These are phyloP conservation scores for Tor tambroides DNA, from an alignment of 2,113 vertebrate genomes.

Conservation along the genomic window DNA sequence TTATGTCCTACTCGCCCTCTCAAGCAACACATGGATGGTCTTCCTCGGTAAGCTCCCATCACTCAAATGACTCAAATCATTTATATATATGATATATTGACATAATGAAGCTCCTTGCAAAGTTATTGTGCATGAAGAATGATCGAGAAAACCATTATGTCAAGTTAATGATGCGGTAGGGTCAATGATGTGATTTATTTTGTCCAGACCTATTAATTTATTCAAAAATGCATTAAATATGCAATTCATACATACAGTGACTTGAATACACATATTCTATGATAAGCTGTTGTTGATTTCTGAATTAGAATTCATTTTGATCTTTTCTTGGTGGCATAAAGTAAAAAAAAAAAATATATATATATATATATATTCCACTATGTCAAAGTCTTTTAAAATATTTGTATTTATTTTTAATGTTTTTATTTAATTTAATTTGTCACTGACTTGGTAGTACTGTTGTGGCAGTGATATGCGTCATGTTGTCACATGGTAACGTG, in stretches of 20 bases:
- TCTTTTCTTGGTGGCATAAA: neutral
- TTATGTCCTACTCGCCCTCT: constrained; percentile 62
- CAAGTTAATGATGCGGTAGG: constrained; percentile 4
- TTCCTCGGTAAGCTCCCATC: constrained; percentile 60
- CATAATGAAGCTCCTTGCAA: neutral
- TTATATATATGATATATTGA: neutral
- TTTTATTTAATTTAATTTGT: too few species aligned
- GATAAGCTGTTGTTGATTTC: neutral
- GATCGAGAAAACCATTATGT: neutral
- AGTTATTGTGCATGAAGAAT: neutral
- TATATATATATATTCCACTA: too few species aligned
- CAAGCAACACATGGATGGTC: constrained; percentile 69
- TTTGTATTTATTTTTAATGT: too few species aligned
- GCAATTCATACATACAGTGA: neutral
- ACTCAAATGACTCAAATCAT: neutral
- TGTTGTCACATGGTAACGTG: neutral
- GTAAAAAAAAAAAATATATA: too few species aligned
- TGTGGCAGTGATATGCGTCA: neutral
- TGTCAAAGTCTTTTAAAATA: too few species aligned
- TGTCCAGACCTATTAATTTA: neutral
- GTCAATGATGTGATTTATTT: neutral
- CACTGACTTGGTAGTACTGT: neutral
- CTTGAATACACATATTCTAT: neutral
- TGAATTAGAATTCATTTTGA: neutral
- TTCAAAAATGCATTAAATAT: neutral